A percentile compares a stretch with the other conserved stretches of the same genome.
Conservation (phyloP, 2,888 invertebrate species). For the Meganola albula region DNA sequence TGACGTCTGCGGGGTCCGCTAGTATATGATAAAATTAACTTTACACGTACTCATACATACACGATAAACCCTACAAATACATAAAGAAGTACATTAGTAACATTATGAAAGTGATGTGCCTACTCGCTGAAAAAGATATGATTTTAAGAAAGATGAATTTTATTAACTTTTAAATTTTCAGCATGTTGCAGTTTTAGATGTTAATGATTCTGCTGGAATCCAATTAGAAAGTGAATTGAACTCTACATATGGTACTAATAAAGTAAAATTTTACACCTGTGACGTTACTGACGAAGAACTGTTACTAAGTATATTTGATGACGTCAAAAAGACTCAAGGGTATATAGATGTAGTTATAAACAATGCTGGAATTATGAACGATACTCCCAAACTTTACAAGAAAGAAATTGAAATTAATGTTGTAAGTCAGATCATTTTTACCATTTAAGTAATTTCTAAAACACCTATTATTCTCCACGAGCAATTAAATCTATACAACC, state of each 20-base stretch:
- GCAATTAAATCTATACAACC: too few relatives aligned
- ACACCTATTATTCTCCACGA: too few relatives aligned
- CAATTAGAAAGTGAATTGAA: conserved; percentile 36
- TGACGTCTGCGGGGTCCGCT: too few relatives aligned
- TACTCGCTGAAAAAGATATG: too few relatives aligned
- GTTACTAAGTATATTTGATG: conserved; percentile 20
- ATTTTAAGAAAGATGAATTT: too few relatives aligned
- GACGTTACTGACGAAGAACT: conserved; percentile 39
- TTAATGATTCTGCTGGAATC: conserved; percentile 31
- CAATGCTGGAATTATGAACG: conserved; percentile 36
- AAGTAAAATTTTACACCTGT: conserved; percentile 38
- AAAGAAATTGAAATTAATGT: conserved; percentile 32
- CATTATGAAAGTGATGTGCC: too few relatives aligned
- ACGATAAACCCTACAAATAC: too few relatives aligned
- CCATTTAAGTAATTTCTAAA: background rate
- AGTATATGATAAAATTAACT: too few relatives aligned
- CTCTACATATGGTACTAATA: conserved; percentile 32
- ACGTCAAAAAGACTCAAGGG: conserved; percentile 18
- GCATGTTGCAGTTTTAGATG: conserved; percentile 41
- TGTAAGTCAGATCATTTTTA: too few relatives aligned
- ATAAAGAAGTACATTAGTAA: too few relatives aligned
- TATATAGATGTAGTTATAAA: conserved; percentile 34
- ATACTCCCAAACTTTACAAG: conserved; percentile 20
- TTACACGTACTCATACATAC: too few relatives aligned
- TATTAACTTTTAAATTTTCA: too few relatives aligned